phyloP scores from a whole-genome alignment of 2,797 vertebrate genomes.

The Eleutherodactylus coqui region DNA sequence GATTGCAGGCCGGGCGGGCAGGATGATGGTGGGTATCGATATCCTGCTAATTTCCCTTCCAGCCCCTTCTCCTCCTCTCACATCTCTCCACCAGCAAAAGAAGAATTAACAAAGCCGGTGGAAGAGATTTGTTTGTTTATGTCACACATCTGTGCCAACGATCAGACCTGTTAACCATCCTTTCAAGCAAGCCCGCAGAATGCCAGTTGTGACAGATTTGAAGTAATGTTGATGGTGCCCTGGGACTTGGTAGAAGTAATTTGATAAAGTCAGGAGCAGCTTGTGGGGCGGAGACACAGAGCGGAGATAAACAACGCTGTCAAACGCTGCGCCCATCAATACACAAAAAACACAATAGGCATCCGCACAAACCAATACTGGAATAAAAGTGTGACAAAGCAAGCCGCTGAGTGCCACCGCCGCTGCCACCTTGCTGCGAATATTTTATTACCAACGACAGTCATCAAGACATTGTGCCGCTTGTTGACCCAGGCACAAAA shows the following conservation, averaged over 20 bases:
- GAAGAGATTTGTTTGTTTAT: constrained; percentile 67
- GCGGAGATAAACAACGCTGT: constrained; percentile 75
- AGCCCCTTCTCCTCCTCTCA: constrained; percentile 66
- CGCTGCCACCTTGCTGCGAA: not conserved
- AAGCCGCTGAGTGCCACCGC: not conserved
- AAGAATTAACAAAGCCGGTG: constrained; percentile 59
- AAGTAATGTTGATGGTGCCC: constrained; percentile 70
- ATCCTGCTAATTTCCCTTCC: constrained; percentile 50
- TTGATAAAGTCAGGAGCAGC: constrained; percentile 75
- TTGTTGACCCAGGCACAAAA: constrained; percentile 25
- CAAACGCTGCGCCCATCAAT: constrained; percentile 69
- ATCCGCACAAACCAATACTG: constrained; percentile 15
- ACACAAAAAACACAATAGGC: constrained; percentile 59
- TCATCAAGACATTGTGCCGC: not conserved
- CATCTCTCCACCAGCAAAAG: constrained; percentile 47
- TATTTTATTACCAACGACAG: constrained; percentile 15
- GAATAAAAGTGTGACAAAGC: constrained; percentile 37
- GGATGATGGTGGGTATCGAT: constrained; percentile 27
- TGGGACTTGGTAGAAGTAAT: constrained; percentile 73
- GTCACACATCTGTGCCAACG: constrained; percentile 65
- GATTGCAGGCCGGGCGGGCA: constrained; percentile 8
- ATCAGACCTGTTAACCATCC: constrained; percentile 70
- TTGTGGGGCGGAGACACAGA: constrained; percentile 71
- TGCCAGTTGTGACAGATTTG: constrained; percentile 80
- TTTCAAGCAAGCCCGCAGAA: constrained; percentile 74